Evolutionary conservation across 2,797 vertebrate genomes (phyloP).

Genomic region (Tapera naevia): DNA sequence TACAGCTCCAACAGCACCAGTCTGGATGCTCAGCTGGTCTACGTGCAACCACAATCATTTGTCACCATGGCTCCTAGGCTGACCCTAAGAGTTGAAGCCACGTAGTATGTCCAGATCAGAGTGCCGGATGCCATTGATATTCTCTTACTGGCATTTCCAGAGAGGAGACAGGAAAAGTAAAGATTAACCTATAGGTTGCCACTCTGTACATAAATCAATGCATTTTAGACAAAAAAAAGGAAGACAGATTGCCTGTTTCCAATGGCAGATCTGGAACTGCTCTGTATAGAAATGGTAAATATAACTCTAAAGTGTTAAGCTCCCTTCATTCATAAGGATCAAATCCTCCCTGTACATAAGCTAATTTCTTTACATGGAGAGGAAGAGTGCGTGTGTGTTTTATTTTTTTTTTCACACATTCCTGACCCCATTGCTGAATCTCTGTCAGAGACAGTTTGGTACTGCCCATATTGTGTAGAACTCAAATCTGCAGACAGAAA

Average conservation of each 20-base stretch:
- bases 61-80: neutral
- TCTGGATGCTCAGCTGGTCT: neutral
- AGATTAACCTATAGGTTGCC: neutral
- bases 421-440: neutral
- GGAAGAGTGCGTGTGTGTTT: neutral
- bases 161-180: neutral
- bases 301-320: neutral
- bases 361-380: neutral
- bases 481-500: conserved; percentile 51
- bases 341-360: neutral
- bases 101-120: neutral
- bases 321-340: conserved; percentile 2
- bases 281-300: neutral
- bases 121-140: neutral
- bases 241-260: neutral
- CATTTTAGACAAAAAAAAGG: neutral
- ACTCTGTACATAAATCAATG: neutral
- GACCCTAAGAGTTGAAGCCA: neutral
- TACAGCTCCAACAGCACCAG: neutral
- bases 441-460: conserved; percentile 11
- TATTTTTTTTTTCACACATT: neutral
- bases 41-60: accelerated
- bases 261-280: neutral
- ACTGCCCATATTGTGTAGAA: neutral
- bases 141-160: neutral